Base-by-base conservation (phyloP, 2,797 vertebrate genomes). In the Brachyrhaphis roseni region DNA sequence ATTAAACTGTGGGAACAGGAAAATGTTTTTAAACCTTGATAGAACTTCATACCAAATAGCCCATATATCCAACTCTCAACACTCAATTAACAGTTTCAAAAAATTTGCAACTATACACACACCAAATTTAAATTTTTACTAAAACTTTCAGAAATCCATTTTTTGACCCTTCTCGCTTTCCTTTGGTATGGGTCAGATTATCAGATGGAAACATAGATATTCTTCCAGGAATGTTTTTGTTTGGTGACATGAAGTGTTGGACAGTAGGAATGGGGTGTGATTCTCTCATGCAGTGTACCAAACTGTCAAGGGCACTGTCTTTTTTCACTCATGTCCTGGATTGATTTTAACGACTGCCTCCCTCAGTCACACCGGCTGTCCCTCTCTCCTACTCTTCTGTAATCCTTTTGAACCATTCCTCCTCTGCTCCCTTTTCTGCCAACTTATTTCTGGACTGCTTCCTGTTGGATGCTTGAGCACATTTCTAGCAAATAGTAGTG, bases 271-370 rank as follows among this genome's bases (percentile, higher is more conserved):
- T 82, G 68, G 55, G 77, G 75, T 88, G 68, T 81, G 76, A 76
- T 62, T 59, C 36, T 57, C 75, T 74, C 77, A 46, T 62, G n/a
- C 66, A 84, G 82, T 82, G 75, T 70, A 78, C 79, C 82, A 81
- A 70, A 87, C 79, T 94, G 85, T 94, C 91, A 93, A 93, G 91
- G 90, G 82, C 92, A 92, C 85, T 83, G 87, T 84, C 82, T 88
- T 87, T 92, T 87, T 84, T 82, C 23, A 85, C 83, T 85, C 68
- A 46, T 85, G 82, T 83, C 88, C 85, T 80, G 55, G 86, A 95
- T 95, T 90, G 92, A 95, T 94, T 93, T 91, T 86, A 93, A 91
- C 79, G 85, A 90, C 87, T 66, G 43, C 81, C 81, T 80, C 89
- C 85, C 78, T 87, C 87, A 82, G 82, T 84, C 87, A 82, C 73